These are phyloP conservation scores for Chrysodeixis includens DNA, from an alignment of 2,888 invertebrate species.

Conservation along the genomic window DNA sequence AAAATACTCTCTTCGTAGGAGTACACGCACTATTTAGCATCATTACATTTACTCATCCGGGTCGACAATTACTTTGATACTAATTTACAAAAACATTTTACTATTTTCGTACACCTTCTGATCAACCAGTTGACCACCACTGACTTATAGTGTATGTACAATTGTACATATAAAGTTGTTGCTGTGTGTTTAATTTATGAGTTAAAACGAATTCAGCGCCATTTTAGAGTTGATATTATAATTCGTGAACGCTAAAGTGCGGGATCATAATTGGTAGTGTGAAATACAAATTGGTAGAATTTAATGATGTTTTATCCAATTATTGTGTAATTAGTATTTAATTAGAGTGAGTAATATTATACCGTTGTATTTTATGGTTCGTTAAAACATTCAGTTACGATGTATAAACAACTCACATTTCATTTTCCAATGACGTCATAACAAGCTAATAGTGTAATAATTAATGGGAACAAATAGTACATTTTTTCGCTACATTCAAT, in stretches of 20 bases:
- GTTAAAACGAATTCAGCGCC: slow-evolving; percentile 1
- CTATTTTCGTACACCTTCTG: too few relatives aligned
- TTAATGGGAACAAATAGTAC: too few relatives aligned
- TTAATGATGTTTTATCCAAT: slow-evolving; percentile 2
- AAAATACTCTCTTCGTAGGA: too few relatives aligned
- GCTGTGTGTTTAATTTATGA: background rate
- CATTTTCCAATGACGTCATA: too few relatives aligned
- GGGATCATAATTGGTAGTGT: background rate
- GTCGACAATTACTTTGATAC: too few relatives aligned
- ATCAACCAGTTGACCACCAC: background rate
- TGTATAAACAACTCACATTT: background rate
- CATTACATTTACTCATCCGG: too few relatives aligned
- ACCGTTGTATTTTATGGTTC: background rate
- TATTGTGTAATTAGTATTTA: background rate
- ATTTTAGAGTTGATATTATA: slow-evolving; percentile 11
- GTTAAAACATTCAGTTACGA: background rate
- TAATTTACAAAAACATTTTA: too few relatives aligned
- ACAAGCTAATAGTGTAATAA: too few relatives aligned
- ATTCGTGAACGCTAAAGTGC: background rate
- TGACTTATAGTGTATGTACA: background rate
- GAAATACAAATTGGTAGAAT: background rate
- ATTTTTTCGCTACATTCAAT: too few relatives aligned
- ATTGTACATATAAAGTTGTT: background rate
- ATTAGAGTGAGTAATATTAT: slow-evolving; percentile 1
- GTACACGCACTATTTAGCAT: too few relatives aligned